phyloP scores from a whole-genome alignment of 1,140 invertebrate genomes.

The Drosophila setifemur region DNA sequence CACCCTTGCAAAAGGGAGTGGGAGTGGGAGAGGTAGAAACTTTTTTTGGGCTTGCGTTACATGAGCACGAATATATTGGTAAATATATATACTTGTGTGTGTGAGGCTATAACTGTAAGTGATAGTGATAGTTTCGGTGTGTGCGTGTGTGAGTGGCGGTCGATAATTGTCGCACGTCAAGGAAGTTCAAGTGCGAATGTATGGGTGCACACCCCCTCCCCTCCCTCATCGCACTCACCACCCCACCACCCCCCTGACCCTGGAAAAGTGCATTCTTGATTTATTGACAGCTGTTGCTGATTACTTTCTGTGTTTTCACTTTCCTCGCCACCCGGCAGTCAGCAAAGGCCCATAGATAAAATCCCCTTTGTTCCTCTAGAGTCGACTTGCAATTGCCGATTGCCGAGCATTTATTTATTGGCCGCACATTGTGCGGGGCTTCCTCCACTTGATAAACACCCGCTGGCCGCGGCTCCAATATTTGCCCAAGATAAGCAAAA shows the following conservation, averaged over 20 bases:
- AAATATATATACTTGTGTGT: constrained; percentile 12
- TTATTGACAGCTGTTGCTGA: constrained; percentile 51
- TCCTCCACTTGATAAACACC: constrained; percentile 26
- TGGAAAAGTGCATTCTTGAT: constrained; percentile 41
- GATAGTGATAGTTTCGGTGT: not conserved
- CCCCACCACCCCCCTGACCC: not conserved
- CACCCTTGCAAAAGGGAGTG: constrained; percentile 9
- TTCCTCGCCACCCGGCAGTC: too few species aligned
- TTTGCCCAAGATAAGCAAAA: not conserved
- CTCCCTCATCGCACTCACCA: too few species aligned
- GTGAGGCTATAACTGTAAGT: constrained; percentile 32
- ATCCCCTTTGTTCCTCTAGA: constrained; percentile 18
- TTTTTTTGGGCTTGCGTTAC: constrained; percentile 51
- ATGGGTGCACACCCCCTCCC: constrained; percentile 3
- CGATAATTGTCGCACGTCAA: constrained; percentile 30
- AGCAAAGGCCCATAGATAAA: constrained; percentile 18
- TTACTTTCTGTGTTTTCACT: constrained; percentile 9
- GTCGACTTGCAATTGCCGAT: not conserved
- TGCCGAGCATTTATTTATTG: too few species aligned
- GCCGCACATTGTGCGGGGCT: not conserved
- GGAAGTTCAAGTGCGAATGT: constrained; percentile 43
- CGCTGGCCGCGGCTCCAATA: not conserved
- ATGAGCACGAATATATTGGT: constrained; percentile 43
- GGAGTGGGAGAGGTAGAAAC: constrained; percentile 17
- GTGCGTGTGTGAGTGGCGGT: constrained; percentile 47